phyloP scores from a whole-genome alignment of 2,888 invertebrate species.

The Drosophila prostipennis region DNA sequence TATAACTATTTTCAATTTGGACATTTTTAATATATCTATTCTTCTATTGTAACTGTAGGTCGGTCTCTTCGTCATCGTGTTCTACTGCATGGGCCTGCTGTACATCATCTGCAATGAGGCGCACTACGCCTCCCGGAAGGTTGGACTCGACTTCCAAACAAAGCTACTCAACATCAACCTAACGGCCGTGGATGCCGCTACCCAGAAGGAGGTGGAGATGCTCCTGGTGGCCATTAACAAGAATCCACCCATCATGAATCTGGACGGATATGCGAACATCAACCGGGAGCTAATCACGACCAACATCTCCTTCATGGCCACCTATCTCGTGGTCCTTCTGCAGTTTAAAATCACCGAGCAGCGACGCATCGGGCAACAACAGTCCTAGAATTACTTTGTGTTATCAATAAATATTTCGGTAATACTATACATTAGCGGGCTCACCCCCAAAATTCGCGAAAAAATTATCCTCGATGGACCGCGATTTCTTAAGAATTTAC shows the following conservation, averaged over 20 bases:
- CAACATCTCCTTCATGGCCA: constrained; percentile 89
- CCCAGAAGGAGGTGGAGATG: constrained; percentile 90
- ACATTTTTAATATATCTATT: no score
- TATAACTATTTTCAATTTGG: no score
- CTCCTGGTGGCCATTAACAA: constrained; percentile 90
- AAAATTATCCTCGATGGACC: no score
- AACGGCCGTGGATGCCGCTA: constrained; percentile 87
- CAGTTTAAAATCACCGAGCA: constrained; percentile 88
- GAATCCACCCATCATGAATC: constrained; percentile 91
- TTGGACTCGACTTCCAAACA: constrained; percentile 87
- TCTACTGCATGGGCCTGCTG: constrained; percentile 89
- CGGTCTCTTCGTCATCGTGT: constrained; percentile 89
- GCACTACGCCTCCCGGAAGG: constrained; percentile 88
- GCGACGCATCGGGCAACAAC: constrained; percentile 51
- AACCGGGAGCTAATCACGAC: constrained; percentile 89
- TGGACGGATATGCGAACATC: constrained; percentile 90
- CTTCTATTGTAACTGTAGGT: constrained; percentile 72
- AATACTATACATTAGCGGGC: no score
- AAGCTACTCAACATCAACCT: constrained; percentile 89
- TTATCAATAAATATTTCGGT: background rate
- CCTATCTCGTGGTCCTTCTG: constrained; percentile 89
- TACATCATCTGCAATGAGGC: constrained; percentile 91
- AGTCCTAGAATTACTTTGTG: background rate
- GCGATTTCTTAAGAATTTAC: no score
- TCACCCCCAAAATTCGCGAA: no score